These are phyloP conservation scores for Yponomeuta sedellus DNA, from an alignment of 2,888 invertebrate species.

Conservation along the genomic window DNA sequence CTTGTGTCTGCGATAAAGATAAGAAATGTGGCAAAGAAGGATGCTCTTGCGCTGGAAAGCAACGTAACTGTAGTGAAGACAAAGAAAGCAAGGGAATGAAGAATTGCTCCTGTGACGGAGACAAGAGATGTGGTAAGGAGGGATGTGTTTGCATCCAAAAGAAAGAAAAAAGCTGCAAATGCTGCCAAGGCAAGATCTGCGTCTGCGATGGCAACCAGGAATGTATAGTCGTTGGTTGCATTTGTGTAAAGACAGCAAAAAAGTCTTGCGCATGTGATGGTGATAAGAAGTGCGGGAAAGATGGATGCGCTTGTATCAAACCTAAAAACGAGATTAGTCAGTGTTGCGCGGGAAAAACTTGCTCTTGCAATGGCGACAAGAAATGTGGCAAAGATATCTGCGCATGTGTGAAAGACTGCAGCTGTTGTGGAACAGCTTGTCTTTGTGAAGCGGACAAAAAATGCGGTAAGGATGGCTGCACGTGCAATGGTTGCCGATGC, in stretches of 20 bases:
- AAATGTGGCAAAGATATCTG: slow-evolving; percentile 21
- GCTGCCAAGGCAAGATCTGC: slow-evolving; percentile 29
- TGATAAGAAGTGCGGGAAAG: slow-evolving; percentile 18
- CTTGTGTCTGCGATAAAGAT: slow-evolving; percentile 30
- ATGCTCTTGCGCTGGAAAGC: slow-evolving; percentile 29
- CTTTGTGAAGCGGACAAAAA: slow-evolving; percentile 24
- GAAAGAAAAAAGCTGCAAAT: slow-evolving; percentile 22
- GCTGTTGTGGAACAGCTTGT: slow-evolving; percentile 26
- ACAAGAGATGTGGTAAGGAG: slow-evolving; percentile 20
- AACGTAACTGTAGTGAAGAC: slow-evolving; percentile 30
- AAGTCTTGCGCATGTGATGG: slow-evolving; percentile 22
- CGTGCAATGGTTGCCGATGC: slow-evolving; percentile 14
- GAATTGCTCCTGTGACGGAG: slow-evolving; percentile 29
- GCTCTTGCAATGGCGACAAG: slow-evolving; percentile 27
- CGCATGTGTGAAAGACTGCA: slow-evolving; percentile 27
- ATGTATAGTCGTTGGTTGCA: slow-evolving; percentile 20
- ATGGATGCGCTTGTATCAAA: slow-evolving; percentile 14
- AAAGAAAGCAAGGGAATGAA: slow-evolving; percentile 25
- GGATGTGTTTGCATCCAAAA: slow-evolving; percentile 23
- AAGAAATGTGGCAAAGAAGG: slow-evolving; percentile 26
- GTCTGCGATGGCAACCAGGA: slow-evolving; percentile 25
- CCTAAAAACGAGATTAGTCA: slow-evolving; percentile 22
- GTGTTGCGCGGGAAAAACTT: slow-evolving; percentile 28
- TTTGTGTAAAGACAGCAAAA: slow-evolving; percentile 21
- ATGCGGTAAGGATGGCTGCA: slow-evolving; percentile 21